A percentile compares a stretch with the other conserved stretches of the same genome.
Conservation (phyloP, 64 coral and sea anemone genomes). For the Catalaphyllia jardinei region DNA sequence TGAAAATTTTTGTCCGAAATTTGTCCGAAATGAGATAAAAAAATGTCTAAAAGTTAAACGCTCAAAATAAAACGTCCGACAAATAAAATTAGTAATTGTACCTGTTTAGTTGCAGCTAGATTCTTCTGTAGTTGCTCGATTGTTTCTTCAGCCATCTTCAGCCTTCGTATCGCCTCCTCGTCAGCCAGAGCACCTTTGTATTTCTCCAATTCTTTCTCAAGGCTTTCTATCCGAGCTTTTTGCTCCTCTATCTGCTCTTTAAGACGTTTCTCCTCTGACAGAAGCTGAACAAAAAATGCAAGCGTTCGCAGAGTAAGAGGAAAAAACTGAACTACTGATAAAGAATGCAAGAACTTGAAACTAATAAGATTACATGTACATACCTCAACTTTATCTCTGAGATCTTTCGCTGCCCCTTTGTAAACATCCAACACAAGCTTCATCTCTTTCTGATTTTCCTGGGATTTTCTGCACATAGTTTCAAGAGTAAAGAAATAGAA, state of each 20-base stretch:
- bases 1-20: no score
- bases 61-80: no score
- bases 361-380: neutral
- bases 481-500: no score
- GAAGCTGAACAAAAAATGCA: slow-evolving; percentile 40
- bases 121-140: slow-evolving; percentile 96
- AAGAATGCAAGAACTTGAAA: neutral
- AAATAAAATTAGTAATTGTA: neutral
- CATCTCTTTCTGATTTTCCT: slow-evolving; percentile 98
- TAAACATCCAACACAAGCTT: slow-evolving; percentile 96
- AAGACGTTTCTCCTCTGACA: slow-evolving; percentile 74
- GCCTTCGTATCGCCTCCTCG: slow-evolving; percentile 85
- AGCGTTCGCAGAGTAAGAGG: no score
- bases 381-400: slow-evolving; percentile 89
- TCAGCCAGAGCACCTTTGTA: slow-evolving; percentile 92
- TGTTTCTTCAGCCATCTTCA: slow-evolving; percentile 92
- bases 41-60: no score
- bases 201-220: slow-evolving; percentile 87
- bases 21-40: no score
- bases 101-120: slow-evolving; percentile 98
- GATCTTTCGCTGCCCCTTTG: slow-evolving; percentile 96
- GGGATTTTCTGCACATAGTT: slow-evolving; percentile 66
- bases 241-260: slow-evolving; percentile 81
- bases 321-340: neutral
- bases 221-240: slow-evolving; percentile 59